Evolutionary conservation across 1,140 invertebrate genomes (phyloP).

Genomic region (Trichoplusia ni): DNA sequence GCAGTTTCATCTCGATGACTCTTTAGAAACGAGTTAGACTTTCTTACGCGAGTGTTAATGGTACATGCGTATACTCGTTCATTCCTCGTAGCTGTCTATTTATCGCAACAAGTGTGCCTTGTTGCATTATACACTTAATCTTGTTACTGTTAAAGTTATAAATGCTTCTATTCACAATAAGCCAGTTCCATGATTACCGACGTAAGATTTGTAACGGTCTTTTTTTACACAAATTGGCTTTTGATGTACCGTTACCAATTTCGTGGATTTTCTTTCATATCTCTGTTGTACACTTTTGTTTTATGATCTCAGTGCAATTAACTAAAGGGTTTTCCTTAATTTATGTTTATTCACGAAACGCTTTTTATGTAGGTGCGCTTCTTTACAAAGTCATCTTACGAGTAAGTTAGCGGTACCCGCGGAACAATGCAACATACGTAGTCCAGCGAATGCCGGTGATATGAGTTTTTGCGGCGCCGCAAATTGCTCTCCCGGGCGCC

Average conservation of each 20-base stretch:
- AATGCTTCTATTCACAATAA: constrained; percentile 12
- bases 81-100: too few species aligned
- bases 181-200: constrained; percentile 18
- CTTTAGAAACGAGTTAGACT: constrained; percentile 14
- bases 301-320: neutral
- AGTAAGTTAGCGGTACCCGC: constrained; percentile 27
- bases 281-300: neutral
- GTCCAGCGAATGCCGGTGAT: constrained; percentile 29
- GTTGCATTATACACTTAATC: too few species aligned
- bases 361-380: neutral
- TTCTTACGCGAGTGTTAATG: constrained; percentile 22
- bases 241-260: constrained; percentile 28
- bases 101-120: too few species aligned
- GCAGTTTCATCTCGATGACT: constrained; percentile 40
- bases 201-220: constrained; percentile 29
- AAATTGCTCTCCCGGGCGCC: constrained; percentile 57
- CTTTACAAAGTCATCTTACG: constrained; percentile 11
- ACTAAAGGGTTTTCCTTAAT: constrained; percentile 5
- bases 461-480: constrained; percentile 53
- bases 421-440: constrained; percentile 26
- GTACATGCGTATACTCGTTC: neutral
- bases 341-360: constrained; percentile 16
- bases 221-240: constrained; percentile 20
- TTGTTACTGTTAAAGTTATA: too few species aligned
- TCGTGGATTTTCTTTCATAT: constrained; percentile 12